Conservation (phyloP, 2,888 invertebrate genomes). For the Catocala nupta region DNA sequence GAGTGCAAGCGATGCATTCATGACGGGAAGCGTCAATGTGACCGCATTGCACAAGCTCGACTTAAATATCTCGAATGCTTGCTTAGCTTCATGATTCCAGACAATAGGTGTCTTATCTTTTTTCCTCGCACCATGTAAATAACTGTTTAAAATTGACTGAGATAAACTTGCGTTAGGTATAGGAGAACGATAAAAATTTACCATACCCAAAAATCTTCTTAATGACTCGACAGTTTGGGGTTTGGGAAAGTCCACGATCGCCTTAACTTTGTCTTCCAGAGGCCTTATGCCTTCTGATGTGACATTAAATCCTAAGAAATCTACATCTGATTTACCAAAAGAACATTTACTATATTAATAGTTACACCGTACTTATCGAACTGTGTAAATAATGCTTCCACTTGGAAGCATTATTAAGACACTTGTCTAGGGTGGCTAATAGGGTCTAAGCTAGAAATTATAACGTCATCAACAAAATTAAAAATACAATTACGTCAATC, state of each 20-base stretch:
- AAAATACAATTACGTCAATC: too few species aligned
- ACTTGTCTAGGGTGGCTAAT: too few species aligned
- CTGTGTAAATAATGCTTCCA: not conserved
- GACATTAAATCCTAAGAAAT: not conserved
- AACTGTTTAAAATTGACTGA: slow-evolving; percentile 29
- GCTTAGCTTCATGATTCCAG: slow-evolving; percentile 23
- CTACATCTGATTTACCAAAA: not conserved
- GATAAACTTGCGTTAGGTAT: slow-evolving; percentile 28
- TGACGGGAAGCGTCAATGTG: slow-evolving; percentile 12
- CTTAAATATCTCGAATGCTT: slow-evolving; percentile 35
- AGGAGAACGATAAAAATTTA: too few species aligned
- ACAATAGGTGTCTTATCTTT: slow-evolving; percentile 34
- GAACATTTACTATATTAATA: not conserved
- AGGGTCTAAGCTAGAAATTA: too few species aligned
- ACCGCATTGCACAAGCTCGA: slow-evolving; percentile 28
- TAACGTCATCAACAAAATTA: too few species aligned
- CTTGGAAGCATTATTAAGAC: too few species aligned
- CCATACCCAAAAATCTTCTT: slow-evolving; percentile 36
- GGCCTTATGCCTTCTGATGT: slow-evolving; percentile 2
- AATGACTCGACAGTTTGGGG: slow-evolving; percentile 28
- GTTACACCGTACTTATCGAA: not conserved
- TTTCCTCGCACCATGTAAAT: slow-evolving; percentile 36
- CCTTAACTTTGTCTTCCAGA: not conserved
- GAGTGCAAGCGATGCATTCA: slow-evolving; percentile 17
- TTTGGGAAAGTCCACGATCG: not conserved